A percentile compares a stretch with the other conserved stretches of the same genome.
Evolutionary conservation across 2,797 vertebrate genomes (phyloP).

Genomic region (Myotis pilosus): DNA sequence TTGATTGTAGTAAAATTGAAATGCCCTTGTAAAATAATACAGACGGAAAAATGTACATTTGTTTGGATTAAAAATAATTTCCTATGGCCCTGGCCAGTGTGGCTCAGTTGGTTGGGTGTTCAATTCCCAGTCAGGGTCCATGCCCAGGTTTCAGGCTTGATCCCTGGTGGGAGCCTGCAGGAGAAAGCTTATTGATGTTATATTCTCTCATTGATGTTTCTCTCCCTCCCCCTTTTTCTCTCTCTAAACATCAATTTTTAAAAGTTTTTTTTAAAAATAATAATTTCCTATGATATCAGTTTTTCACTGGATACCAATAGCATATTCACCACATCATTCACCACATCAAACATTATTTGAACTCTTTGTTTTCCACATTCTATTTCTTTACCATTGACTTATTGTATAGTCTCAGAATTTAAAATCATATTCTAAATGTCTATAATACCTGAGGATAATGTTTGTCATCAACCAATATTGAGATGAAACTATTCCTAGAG

Average conservation of each 20-base stretch:
- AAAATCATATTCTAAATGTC: neutral
- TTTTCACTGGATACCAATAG: slow-evolving; percentile 1
- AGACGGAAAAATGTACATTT: slow-evolving; percentile 39
- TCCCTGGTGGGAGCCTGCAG: neutral
- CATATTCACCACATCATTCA: neutral
- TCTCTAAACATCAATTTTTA: neutral
- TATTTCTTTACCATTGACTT: neutral
- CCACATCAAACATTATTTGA: slow-evolving; percentile 6
- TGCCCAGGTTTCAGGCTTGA: neutral
- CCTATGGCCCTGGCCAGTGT: neutral
- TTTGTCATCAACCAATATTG: neutral
- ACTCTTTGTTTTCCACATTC: neutral
- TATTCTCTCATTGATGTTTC: neutral
- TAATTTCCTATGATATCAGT: slow-evolving; percentile 22
- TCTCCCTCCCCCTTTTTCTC: neutral
- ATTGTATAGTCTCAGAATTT: slow-evolving; percentile 5
- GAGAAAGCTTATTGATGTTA: neutral
- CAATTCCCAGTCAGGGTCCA: neutral
- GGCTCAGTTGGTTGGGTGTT: neutral
- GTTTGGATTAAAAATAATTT: slow-evolving; percentile 53
- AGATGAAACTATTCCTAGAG: neutral
- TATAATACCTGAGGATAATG: neutral
- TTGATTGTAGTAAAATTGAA: neutral
- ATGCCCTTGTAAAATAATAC: slow-evolving; percentile 31
- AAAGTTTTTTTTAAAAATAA: neutral